Evolutionary conservation across 2,113 vertebrate genomes (phyloP), one percentile per base, ranked within the genome.

Genomic region (Colossoma macropomum): DNA sequence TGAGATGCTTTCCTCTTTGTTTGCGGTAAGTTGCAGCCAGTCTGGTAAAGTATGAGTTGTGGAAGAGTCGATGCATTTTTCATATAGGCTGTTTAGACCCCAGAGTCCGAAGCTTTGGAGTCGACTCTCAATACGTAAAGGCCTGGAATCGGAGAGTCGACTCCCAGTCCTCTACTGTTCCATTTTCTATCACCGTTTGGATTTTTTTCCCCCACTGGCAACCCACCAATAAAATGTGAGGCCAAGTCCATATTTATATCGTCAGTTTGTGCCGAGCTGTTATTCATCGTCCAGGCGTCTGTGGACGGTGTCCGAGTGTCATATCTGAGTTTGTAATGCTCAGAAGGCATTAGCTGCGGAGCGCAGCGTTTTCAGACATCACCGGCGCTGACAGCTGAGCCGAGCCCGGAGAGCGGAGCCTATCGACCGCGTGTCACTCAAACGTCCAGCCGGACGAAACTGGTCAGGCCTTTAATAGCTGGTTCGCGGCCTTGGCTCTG

Each of bases 401-500:
- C 70, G 4, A 77, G 56, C 85, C 82, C 81, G 27, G 78, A 86
- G 85, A 73, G 66, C 15, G 19, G 19, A 69, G 69, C 13, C 70
- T 72, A 86, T 86, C 82, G 85, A 84, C 82, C 65, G 74, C 41
- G 21, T 81, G 85, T 86, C 82, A 84, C 82, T 84, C 82, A 84
- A 72, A 63, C 65, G 70, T 83, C 74, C 66, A 76, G 81, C 77
- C 38, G 77, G 72, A 52, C 85, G 62, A 86, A 86, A 86, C 82
- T 80, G 69, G 82, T 81, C 84, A 81, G 78, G 78, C 78, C 82
- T 77, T 77, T 86, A 86, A 86, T 84, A 78, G 85, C 78, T 75
- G 71, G 85, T 86, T 84, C 78, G 81, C 56, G 85, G 74, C 78
- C 82, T 86, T 81, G 85, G 75, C 75, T 86, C 34, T 77, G 75